A percentile compares a stretch with the other conserved stretches of the same genome.
Evolutionary conservation across 1,140 invertebrate genomes (phyloP).

Genomic region (Luehdorfia chinensis): DNA sequence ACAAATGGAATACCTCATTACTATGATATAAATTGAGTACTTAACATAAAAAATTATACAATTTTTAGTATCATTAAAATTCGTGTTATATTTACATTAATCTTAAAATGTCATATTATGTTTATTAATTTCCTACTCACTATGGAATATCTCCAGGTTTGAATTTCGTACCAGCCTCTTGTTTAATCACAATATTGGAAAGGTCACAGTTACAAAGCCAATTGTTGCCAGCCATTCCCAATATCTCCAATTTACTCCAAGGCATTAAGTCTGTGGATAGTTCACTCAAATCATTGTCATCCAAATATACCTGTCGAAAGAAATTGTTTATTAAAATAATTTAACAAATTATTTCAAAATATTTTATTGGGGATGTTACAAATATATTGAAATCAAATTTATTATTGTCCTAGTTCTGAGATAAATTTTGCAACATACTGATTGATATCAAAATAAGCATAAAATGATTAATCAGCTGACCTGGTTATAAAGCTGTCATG

Average conservation of each 20-base stretch:
- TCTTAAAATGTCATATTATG: no score
- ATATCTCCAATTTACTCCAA: conserved; percentile 63
- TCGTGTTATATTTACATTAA: no score
- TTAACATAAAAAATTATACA: no score
- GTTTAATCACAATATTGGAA: conserved; percentile 54
- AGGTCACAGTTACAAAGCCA: conserved; percentile 80
- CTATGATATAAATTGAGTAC: no score
- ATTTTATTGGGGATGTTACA: no score
- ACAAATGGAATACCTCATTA: no score
- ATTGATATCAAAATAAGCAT: conserved; percentile 49
- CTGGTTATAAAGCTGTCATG: conserved; percentile 49
- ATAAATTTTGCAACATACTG: conserved; percentile 47
- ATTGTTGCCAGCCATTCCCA: conserved; percentile 78
- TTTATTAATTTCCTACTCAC: conserved; percentile 44
- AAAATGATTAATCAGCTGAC: conserved; percentile 64
- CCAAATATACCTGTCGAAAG: conserved; percentile 72
- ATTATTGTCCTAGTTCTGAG: conserved; percentile 4
- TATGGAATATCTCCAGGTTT: conserved; percentile 55
- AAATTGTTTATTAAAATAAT: conserved; percentile 6
- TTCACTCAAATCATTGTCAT: conserved; percentile 74
- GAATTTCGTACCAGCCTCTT: conserved; percentile 58
- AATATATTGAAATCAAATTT: neutral
- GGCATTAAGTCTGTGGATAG: conserved; percentile 65
- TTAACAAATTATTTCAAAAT: no score
- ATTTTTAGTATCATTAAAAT: no score